These are phyloP conservation scores for Styela plicata DNA, from an alignment of 23 tunicate genomes.

Conservation along the genomic window DNA sequence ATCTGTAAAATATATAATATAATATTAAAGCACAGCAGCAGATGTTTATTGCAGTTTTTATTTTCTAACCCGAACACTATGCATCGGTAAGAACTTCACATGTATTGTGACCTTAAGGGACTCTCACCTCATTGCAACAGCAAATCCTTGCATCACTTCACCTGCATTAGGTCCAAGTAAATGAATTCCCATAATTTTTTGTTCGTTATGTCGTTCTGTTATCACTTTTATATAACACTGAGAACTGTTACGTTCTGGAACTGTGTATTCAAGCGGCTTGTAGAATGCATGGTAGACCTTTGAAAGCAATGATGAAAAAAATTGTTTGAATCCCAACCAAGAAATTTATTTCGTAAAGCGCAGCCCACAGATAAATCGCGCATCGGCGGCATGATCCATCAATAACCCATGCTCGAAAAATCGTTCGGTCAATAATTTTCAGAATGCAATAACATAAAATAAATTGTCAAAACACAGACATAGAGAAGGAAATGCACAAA, in stretches of 20 bases:
- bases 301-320: no score
- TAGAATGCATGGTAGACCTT: conserved; percentile 82
- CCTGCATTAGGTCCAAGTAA: conserved; percentile 86
- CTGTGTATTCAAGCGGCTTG: conserved; percentile 65
- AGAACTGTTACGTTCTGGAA: conserved; percentile 55
- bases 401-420: no score
- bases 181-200: conserved; percentile 57
- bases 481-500: no score
- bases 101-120: no score
- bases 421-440: no score
- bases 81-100: no score
- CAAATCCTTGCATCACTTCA: conserved; percentile 89
- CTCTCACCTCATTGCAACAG: conserved; percentile 79
- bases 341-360: no score
- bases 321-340: no score
- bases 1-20: conserved; percentile 22
- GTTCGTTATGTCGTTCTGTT: conserved; percentile 9
- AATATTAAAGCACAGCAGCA: neutral
- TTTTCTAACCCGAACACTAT: neutral
- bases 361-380: no score
- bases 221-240: conserved; percentile 73
- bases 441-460: no score
- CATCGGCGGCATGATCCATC: no score
- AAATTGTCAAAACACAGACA: no score
- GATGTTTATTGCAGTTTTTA: neutral